A percentile compares a stretch with the other conserved stretches of the same genome.
These are phyloP conservation scores for Drosophila buzzatii DNA, from an alignment of 2,888 invertebrate species.

Conservation along the genomic window DNA sequence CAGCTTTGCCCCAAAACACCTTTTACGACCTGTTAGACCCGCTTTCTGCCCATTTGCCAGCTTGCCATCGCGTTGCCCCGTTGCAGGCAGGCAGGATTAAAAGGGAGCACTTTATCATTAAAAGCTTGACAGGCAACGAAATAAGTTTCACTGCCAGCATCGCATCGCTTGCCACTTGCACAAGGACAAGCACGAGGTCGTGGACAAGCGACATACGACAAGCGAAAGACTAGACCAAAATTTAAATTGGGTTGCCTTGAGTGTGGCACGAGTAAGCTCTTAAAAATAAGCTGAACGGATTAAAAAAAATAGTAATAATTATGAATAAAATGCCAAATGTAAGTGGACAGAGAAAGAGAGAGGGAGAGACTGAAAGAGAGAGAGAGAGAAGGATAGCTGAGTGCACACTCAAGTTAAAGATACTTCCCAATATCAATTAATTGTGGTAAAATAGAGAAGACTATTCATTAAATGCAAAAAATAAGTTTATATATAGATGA, in stretches of 20 bases:
- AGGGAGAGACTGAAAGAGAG: neutral
- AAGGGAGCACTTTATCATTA: conserved; percentile 78
- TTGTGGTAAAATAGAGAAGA: neutral
- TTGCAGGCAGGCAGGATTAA: conserved; percentile 59
- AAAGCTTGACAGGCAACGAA: conserved; percentile 68
- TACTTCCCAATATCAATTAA: neutral
- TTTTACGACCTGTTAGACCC: conserved; percentile 15
- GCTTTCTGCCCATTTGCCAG: neutral
- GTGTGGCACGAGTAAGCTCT: conserved; percentile 12
- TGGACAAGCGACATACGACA: conserved; percentile 1
- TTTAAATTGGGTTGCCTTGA: conserved; percentile 21
- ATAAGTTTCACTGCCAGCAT: conserved; percentile 60
- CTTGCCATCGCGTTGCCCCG: conserved; percentile 29
- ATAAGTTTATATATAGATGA: too few species aligned
- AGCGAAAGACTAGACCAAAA: conserved; percentile 10
- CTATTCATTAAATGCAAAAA: neutral
- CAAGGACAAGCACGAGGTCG: conserved; percentile 33
- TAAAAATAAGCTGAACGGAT: conserved; percentile 44
- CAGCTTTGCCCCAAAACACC: conserved; percentile 52
- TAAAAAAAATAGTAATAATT: conserved; percentile 19
- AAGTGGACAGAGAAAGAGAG: conserved; percentile 1
- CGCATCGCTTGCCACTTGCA: conserved; percentile 42
- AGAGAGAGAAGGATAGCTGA: neutral
- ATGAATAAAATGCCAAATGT: conserved; percentile 30
- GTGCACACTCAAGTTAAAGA: neutral